A percentile compares a stretch with the other conserved stretches of the same genome.
Evolutionary conservation across 2,113 vertebrate species (phyloP).

Genomic region (Platysternon megacephalum): DNA sequence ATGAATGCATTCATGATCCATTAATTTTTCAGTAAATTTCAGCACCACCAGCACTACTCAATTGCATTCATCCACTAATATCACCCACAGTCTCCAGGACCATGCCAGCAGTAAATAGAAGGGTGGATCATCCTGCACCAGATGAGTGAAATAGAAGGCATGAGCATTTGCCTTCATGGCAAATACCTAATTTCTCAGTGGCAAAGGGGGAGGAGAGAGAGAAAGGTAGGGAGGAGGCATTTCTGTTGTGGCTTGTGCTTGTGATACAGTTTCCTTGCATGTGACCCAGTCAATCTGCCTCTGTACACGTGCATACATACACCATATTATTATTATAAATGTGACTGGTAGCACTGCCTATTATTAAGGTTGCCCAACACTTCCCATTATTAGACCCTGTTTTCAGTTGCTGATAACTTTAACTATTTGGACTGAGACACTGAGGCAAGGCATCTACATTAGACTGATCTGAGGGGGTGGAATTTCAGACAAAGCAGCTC

Average conservation of each 20-base stretch:
- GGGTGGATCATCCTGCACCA: slow-evolving; percentile 27
- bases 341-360: not conserved
- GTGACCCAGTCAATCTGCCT: not conserved
- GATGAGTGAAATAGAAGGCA: not conserved
- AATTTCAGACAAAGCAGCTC: not conserved
- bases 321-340: not conserved
- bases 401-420: not conserved
- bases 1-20: not conserved
- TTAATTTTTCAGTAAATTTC: not conserved
- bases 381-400: not conserved
- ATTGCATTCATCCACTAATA: slow-evolving; percentile 51
- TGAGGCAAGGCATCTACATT: not conserved
- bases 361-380: not conserved
- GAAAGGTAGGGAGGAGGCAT: not conserved
- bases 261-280: not conserved
- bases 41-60: not conserved
- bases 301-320: not conserved
- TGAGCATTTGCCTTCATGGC: not conserved
- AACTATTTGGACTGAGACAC: not conserved
- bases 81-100: not conserved
- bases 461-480: too few relatives aligned
- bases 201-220: not conserved
- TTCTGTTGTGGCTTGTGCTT: not conserved
- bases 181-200: not conserved
- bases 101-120: slow-evolving; percentile 26